phyloP scores from a whole-genome alignment of 2,797 vertebrate species.

The Margarornis squamiger region DNA sequence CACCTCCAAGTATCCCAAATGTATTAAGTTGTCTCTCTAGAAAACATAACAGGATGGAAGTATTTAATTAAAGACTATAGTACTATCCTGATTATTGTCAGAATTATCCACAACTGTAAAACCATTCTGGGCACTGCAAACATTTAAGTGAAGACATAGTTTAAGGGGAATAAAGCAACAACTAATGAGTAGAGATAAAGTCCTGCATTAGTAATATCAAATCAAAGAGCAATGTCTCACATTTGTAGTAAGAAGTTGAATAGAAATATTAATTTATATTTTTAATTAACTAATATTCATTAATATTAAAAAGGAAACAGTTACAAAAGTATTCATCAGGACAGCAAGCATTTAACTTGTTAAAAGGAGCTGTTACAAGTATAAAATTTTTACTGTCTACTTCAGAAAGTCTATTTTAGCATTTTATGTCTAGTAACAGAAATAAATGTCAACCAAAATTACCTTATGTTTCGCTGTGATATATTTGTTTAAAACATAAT shows the following conservation, averaged over 20 bases:
- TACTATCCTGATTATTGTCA: not conserved
- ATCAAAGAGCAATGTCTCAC: not conserved
- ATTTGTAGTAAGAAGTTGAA: not conserved
- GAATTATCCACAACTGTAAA: not conserved
- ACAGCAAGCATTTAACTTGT: not conserved
- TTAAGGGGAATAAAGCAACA: not conserved
- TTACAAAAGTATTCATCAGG: slow-evolving; percentile 3
- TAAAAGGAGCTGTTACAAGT: not conserved
- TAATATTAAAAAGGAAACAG: slow-evolving; percentile 14
- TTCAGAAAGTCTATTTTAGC: slow-evolving; percentile 19
- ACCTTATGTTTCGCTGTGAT: not conserved
- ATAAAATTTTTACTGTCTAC: not conserved
- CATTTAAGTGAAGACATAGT: not conserved
- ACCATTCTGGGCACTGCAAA: not conserved
- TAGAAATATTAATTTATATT: not conserved
- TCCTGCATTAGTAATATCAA: not conserved
- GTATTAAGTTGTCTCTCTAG: not conserved
- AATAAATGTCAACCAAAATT: slow-evolving; percentile 16
- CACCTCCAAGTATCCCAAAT: not conserved
- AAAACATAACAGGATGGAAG: not conserved
- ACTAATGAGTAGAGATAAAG: not conserved
- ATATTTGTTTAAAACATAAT: slow-evolving; percentile 33
- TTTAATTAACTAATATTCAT: not conserved
- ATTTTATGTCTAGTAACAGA: slow-evolving; percentile 1
- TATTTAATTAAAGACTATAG: not conserved